A percentile compares a stretch with the other conserved stretches of the same genome.
Conservation (phyloP, 2,797 vertebrate species). For the Pyrocephalus nanus region DNA sequence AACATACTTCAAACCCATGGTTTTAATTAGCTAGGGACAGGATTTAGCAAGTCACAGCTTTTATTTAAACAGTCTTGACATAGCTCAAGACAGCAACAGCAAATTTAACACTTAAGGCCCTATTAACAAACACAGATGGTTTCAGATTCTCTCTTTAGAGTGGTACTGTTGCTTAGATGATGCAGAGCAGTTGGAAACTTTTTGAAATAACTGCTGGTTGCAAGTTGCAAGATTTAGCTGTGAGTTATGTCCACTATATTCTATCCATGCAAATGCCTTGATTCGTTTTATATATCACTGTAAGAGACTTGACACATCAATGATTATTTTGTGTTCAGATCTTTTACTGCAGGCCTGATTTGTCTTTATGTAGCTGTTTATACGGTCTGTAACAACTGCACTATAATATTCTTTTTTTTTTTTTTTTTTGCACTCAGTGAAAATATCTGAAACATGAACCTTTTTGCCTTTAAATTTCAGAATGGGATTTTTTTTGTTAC, state of each 20-base stretch:
- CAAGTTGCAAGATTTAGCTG: neutral
- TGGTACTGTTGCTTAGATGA: conserved; percentile 7
- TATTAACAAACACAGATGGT: conserved; percentile 61
- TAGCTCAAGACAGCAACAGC: conserved; percentile 49
- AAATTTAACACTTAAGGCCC: conserved; percentile 58
- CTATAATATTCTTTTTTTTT: neutral
- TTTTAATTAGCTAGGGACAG: conserved; percentile 63
- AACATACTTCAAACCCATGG: conserved; percentile 26
- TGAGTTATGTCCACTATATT: conserved; percentile 28
- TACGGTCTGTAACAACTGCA: neutral
- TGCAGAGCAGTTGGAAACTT: conserved; percentile 21
- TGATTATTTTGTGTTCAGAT: conserved; percentile 2
- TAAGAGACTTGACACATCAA: neutral
- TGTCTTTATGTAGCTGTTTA: conserved; percentile 6
- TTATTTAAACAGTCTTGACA: conserved; percentile 64
- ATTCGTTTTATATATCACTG: neutral
- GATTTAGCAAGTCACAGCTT: conserved; percentile 69
- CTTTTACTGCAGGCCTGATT: conserved; percentile 19
- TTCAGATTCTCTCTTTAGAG: conserved; percentile 21
- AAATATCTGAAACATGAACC: neutral
- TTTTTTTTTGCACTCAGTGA: neutral
- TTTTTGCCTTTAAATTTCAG: neutral
- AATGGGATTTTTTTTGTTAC: neutral
- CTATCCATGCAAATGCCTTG: neutral
- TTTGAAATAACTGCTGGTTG: conserved; percentile 13